Evolutionary conservation across 2,113 vertebrate genomes (phyloP), one percentile per base, ranked within the genome.

Genomic region (Tiliqua scincoides): DNA sequence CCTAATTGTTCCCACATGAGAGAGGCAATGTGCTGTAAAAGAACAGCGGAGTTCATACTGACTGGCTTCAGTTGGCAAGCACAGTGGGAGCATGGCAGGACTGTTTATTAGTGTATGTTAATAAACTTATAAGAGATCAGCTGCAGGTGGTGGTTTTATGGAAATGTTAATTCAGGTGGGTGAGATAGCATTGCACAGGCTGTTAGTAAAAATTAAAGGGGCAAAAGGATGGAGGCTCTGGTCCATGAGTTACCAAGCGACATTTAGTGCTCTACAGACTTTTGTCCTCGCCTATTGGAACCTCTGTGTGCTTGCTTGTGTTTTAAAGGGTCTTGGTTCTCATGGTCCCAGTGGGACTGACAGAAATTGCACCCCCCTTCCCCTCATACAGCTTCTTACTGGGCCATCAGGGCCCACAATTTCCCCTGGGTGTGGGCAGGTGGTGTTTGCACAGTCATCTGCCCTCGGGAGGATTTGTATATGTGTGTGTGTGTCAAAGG

Each of bases 1-100:
- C 92, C 93, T 95, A 96, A 96, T 96, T 96, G 95, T 96, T 96
- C 95, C 96, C 95, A 94, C 87, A 90, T 95, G 96, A 93, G 67
- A 90, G 89, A 95, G 76, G 54, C 67, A 94, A 95, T 94, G 93
- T 93, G 93, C 94, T 94, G 96, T 94, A 94, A 94, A 94, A 88
- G 87, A 89, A 92, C 91, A 91, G 95, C 94, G 52, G 91, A 81
- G 89, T 91, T 92, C 91, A 86, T 93, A 84, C 73, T 82, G 92
- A 93, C 79, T 15, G 91, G 92, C 89, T 94, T 90, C 94, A 93
- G 95, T 91, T 76, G 89, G 91, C 63, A 78, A 92, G 30, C 88
- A 17, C 89, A 15, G 85, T 88, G 93, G 95, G 94, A 93, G 94
- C 30, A 92, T 83, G 63, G 90, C 68, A 0, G n/a, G 48, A 10